These are phyloP conservation scores for Pterobdella sp. DNA, from an alignment of 2,888 invertebrate genomes.

Conservation along the genomic window DNA sequence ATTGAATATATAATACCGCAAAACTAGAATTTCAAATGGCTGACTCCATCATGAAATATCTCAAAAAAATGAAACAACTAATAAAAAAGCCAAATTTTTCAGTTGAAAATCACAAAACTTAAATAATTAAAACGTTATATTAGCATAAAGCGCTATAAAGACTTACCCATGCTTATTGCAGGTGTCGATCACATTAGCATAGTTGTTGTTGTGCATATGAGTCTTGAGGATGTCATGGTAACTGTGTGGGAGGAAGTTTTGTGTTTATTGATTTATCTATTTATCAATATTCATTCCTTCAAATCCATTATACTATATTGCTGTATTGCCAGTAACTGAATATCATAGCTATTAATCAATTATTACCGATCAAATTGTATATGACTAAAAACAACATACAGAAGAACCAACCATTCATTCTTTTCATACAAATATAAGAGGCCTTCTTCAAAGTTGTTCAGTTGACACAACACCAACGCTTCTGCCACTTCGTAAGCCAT, in stretches of 20 bases:
- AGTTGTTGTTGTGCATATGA: background rate
- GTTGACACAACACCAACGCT: conserved; percentile 7
- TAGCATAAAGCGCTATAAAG: background rate
- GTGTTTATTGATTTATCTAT: too few species aligned
- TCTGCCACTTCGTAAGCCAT: background rate
- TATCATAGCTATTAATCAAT: too few species aligned
- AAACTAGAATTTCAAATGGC: too few species aligned
- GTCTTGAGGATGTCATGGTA: conserved; percentile 8
- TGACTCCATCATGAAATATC: too few species aligned
- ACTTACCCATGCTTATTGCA: conserved; percentile 4
- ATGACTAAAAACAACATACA: too few species aligned
- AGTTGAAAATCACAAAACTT: background rate
- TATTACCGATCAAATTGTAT: too few species aligned
- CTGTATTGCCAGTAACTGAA: too few species aligned
- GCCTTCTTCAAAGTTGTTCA: background rate
- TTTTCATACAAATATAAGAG: background rate
- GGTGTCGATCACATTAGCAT: background rate
- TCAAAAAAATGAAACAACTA: background rate
- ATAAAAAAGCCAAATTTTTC: background rate
- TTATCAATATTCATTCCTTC: too few species aligned
- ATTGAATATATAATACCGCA: background rate
- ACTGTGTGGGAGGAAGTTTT: background rate
- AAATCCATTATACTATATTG: too few species aligned
- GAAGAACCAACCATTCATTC: background rate
- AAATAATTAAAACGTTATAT: background rate